Percentiles rank a stretch among this genome's conserved stretches.
Conservation (phyloP, 2,888 invertebrate species). For the Aspidapion aeneum region DNA sequence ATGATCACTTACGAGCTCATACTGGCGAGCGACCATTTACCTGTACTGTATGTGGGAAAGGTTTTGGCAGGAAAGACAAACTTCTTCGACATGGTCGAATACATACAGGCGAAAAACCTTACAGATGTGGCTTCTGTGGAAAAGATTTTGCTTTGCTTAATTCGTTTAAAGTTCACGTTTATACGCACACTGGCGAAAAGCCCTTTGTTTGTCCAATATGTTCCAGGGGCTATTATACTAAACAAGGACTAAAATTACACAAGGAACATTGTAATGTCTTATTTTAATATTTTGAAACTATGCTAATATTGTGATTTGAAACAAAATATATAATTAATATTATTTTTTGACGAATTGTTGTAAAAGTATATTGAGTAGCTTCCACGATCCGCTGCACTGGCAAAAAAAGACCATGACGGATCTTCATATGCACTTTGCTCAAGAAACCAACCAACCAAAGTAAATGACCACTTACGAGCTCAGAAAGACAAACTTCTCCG, state of each 20-base stretch:
- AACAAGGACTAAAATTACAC: slow-evolving; percentile 36
- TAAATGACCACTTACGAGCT: no score
- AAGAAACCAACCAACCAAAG: no score
- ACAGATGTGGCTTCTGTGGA: neutral
- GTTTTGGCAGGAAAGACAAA: neutral
- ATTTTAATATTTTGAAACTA: no score
- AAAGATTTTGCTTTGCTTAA: neutral
- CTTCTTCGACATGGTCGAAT: neutral
- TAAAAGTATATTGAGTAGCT: no score
- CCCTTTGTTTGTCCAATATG: slow-evolving; percentile 26
- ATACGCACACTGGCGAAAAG: neutral
- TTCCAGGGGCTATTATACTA: slow-evolving; percentile 36
- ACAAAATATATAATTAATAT: no score
- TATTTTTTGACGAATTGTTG: no score
- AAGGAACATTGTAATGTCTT: slow-evolving; percentile 32
- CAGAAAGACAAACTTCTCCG: neutral
- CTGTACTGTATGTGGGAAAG: neutral
- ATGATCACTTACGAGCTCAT: neutral
- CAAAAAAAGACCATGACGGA: no score
- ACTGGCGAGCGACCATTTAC: neutral
- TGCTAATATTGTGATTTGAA: no score
- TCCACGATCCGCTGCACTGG: no score
- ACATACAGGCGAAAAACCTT: neutral
- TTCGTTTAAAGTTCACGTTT: neutral
- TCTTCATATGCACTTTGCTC: no score